These are phyloP conservation scores for Drosophila miranda DNA, from an alignment of 1,140 invertebrate genomes.

Conservation along the genomic window DNA sequence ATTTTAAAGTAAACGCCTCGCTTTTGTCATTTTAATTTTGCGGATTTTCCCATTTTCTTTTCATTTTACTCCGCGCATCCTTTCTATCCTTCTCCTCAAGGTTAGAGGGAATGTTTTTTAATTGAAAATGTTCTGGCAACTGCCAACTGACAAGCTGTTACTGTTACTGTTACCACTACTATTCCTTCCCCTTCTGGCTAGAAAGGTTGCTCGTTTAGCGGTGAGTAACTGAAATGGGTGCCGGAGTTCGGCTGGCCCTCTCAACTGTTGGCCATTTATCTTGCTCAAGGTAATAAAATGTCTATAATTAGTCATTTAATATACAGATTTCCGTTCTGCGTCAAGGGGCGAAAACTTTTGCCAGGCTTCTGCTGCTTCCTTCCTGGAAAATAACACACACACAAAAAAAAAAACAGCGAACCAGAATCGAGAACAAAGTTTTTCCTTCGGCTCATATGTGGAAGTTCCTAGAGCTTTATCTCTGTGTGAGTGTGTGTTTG, in stretches of 20 bases:
- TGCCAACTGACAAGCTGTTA: slow-evolving; percentile 49
- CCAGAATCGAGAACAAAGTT: slow-evolving; percentile 61
- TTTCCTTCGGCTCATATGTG: slow-evolving; percentile 33
- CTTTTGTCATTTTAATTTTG: slow-evolving; percentile 81
- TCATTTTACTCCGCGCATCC: slow-evolving; percentile 18
- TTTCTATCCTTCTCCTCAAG: slow-evolving; percentile 38
- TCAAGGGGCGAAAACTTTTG: slow-evolving; percentile 77
- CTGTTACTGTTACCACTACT: slow-evolving; percentile 12
- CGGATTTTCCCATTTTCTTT: slow-evolving; percentile 73
- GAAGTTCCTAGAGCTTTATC: slow-evolving; percentile 23
- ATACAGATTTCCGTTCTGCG: slow-evolving; percentile 80
- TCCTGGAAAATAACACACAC: slow-evolving; percentile 27
- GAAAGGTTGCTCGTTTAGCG: background rate
- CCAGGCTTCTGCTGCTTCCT: slow-evolving; percentile 29
- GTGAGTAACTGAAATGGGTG: slow-evolving; percentile 10
- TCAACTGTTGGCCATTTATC: slow-evolving; percentile 70
- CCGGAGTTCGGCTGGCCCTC: slow-evolving; percentile 32
- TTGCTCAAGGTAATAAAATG: slow-evolving; percentile 81
- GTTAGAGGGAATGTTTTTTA: slow-evolving; percentile 66
- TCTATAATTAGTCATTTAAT: slow-evolving; percentile 81
- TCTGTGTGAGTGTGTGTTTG: slow-evolving; percentile 20
- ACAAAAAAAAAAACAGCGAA: slow-evolving; percentile 26
- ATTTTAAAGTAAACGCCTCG: slow-evolving; percentile 75
- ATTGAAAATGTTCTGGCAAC: slow-evolving; percentile 72
- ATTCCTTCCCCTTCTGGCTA: slow-evolving; percentile 1